phyloP scores from a whole-genome alignment of 2,113 vertebrate species.

The Osmerus mordax region DNA sequence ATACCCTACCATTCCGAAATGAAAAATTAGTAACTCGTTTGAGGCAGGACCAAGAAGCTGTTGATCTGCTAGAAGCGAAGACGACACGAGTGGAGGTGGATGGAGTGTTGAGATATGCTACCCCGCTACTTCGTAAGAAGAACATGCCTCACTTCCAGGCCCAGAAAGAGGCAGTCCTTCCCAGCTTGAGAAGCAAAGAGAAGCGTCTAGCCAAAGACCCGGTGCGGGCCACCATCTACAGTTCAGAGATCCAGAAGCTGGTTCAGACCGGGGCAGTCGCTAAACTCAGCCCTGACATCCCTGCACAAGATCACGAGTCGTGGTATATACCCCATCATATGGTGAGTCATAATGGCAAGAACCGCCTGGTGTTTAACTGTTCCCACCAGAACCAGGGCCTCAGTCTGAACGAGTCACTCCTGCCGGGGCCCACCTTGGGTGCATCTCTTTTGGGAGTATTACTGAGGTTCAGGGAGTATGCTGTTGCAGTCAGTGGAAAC shows the following conservation, averaged over 20 bases:
- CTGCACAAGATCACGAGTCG: background rate
- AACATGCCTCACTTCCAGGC: background rate
- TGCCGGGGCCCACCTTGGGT: too few species aligned
- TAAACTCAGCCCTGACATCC: background rate
- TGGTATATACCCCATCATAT: too few species aligned
- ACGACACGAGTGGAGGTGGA: background rate
- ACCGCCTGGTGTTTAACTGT: too few species aligned
- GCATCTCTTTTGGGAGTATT: too few species aligned
- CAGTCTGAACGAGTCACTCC: background rate
- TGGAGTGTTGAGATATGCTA: background rate
- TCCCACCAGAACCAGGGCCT: background rate
- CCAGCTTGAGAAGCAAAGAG: background rate
- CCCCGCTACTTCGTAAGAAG: background rate
- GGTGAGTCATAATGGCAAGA: too few species aligned
- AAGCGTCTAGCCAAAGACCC: background rate
- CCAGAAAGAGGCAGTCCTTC: background rate
- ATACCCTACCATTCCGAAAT: background rate
- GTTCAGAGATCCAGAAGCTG: background rate
- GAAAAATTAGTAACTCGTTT: background rate
- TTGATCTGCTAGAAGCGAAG: background rate
- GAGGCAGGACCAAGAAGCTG: conserved; percentile 1
- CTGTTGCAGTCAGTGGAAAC: too few species aligned
- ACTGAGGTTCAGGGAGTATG: too few species aligned
- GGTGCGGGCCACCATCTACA: background rate
- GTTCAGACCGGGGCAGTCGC: background rate